Evolutionary conservation across 2,888 invertebrate species (phyloP), one percentile per base, ranked within the genome.

Genomic region (Conchocele bisecta): DNA sequence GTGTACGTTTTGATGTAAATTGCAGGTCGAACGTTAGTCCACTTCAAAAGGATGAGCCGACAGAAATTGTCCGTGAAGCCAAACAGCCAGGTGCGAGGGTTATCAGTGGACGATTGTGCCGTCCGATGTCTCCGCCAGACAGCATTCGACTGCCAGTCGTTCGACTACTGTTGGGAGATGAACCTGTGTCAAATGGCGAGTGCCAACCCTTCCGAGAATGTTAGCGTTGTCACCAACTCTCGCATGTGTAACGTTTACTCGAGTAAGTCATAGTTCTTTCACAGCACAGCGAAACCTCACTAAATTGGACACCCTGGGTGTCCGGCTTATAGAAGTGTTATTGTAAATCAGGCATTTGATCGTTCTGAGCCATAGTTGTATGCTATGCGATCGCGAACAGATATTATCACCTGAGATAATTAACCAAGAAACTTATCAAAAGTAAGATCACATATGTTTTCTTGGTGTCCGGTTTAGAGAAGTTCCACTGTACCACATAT

Each of bases 31-130:
- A 74, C 74, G 26, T 31, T 69, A 26, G 20, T 35, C 13, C 74
- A 74, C 28, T 74, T 68, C 37, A 64, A 24, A 13, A 56, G 63
- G 1, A 54, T 51, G 13, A 33, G 35, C 7, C n/a, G 56, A 15
- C 9, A 39, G 22, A 46, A 57, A 1, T 2, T 60, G 7, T 56
- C 48, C 39, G 35, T 50, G 29, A 26, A 35, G 22, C 22, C 35
- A 2, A 33, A 22, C 20, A 31, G 42, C 4, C 24, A 46, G 2
- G 64, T 59, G 4, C 46, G 39, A 13, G 48, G 76, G 50, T 41
- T 83, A 29, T 79, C 84, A 9, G 81, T 86, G 0, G 85, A 86
- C 48, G 86, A 86, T 63, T 86, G 86, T 60, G 86, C 86, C 6
- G 67, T 74, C 0, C 69, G 75, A 9, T 86, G 86, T 63, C 59